Conservation (phyloP, 2,113 vertebrate genomes). For the Neodon shergylaensis region DNA sequence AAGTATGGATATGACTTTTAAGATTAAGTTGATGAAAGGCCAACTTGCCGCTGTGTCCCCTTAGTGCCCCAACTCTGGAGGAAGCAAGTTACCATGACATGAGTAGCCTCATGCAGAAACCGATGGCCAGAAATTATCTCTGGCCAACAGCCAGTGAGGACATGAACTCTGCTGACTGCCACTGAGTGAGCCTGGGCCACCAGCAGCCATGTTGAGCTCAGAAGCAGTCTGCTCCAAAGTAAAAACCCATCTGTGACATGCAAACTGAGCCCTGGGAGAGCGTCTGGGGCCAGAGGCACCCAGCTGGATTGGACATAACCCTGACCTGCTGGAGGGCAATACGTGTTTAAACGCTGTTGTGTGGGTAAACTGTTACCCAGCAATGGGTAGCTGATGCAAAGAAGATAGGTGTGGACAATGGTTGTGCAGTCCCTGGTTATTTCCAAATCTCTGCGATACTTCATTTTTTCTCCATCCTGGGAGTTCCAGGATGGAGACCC, state of each 20-base stretch:
- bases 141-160: neutral
- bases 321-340: neutral
- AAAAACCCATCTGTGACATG: neutral
- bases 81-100: neutral
- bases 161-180: neutral
- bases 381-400: neutral
- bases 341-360: neutral
- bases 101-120: neutral
- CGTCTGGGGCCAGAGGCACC: neutral
- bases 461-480: neutral
- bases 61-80: neutral
- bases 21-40: neutral
- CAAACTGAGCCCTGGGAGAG: neutral
- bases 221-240: neutral
- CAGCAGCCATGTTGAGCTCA: neutral
- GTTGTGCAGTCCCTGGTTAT: neutral
- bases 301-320: neutral
- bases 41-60: neutral
- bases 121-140: neutral
- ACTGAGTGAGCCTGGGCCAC: neutral
- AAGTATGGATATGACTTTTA: neutral
- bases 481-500: neutral
- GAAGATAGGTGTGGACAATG: neutral
- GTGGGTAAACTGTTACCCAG: neutral
- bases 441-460: neutral